phyloP scores from a whole-genome alignment of 2,888 invertebrate genomes.

The Agrotis ipsilon region DNA sequence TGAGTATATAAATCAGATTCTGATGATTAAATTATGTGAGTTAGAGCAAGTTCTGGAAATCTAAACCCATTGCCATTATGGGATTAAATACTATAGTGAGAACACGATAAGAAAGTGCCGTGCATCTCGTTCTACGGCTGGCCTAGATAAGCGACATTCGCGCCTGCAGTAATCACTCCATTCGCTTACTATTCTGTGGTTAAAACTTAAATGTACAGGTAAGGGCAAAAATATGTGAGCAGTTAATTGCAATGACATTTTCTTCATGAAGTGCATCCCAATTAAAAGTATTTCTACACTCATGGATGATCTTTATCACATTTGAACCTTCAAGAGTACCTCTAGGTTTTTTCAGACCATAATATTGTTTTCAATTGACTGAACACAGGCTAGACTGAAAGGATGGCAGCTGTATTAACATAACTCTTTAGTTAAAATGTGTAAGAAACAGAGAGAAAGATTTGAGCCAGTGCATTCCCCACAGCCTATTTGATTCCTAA shows the following conservation, averaged over 20 bases:
- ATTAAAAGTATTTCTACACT: background rate
- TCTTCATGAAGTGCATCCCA: no score
- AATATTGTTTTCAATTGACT: background rate
- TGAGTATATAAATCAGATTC: background rate
- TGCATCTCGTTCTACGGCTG: background rate
- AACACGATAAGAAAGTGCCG: background rate
- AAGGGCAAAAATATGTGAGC: background rate
- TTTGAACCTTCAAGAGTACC: background rate
- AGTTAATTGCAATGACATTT: background rate
- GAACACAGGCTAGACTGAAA: background rate
- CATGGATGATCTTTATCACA: background rate
- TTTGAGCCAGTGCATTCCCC: background rate
- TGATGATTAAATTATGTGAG: background rate
- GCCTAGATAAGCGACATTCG: background rate
- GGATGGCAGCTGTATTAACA: background rate
- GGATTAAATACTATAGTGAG: background rate
- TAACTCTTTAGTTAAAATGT: background rate
- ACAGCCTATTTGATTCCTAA: background rate
- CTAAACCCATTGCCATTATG: background rate
- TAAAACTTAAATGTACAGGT: conserved; percentile 6
- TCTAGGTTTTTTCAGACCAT: background rate
- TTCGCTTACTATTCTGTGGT: conserved; percentile 27
- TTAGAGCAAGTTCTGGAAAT: background rate
- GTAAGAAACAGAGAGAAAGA: background rate
- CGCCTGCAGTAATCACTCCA: conserved; percentile 5